Percentiles rank a stretch among this genome's conserved stretches.
phyloP scores from a whole-genome alignment of 2,113 vertebrate genomes.

The Myanophis thanlyinensis region DNA sequence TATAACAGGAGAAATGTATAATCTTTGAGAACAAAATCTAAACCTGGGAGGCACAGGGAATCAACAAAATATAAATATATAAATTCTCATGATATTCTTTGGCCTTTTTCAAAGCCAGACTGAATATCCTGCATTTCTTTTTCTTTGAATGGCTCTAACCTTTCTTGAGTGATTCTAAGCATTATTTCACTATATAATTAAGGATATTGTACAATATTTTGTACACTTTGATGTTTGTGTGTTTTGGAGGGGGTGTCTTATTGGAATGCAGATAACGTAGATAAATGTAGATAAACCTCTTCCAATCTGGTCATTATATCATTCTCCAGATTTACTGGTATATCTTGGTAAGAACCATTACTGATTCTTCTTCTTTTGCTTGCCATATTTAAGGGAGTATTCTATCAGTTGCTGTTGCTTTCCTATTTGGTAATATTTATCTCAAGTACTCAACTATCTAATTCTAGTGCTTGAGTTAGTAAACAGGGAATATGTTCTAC shows the following conservation, averaged over 20 bases:
- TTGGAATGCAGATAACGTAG: not conserved
- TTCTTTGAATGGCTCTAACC: not conserved
- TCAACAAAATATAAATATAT: not conserved
- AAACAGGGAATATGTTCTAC: not conserved
- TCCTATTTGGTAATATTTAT: not conserved
- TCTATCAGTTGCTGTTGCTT: not conserved
- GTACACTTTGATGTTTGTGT: not conserved
- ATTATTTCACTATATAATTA: not conserved
- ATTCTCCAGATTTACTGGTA: not conserved
- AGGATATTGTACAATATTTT: not conserved
- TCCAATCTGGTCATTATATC: not conserved
- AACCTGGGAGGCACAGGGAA: not conserved
- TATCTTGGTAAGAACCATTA: not conserved
- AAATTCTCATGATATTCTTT: not conserved
- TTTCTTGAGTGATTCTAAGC: not conserved
- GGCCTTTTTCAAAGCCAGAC: not conserved
- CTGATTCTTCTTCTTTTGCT: not conserved
- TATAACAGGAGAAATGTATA: not conserved
- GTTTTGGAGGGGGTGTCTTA: not conserved
- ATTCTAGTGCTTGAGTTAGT: not conserved
- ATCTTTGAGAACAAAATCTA: not conserved
- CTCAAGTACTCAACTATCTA: not conserved
- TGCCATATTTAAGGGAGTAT: not conserved
- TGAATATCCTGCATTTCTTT: not conserved
- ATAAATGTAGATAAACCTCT: not conserved